Evolutionary conservation across 2,888 invertebrate species (phyloP), one percentile per base, ranked within the genome.

Genomic region (Notodonta dromedarius): DNA sequence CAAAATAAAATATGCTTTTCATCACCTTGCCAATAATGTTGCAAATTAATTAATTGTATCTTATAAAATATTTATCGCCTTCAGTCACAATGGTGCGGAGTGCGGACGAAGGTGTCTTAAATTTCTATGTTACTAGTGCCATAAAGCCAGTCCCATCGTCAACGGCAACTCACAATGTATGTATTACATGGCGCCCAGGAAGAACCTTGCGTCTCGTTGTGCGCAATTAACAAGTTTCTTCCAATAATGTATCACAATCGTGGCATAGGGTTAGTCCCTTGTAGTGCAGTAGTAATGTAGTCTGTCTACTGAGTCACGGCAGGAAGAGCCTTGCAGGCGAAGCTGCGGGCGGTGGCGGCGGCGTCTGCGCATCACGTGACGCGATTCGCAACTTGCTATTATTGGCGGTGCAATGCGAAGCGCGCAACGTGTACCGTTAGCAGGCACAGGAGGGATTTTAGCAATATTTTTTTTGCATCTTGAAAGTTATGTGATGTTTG

Each of bases 301-400:
- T 56, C 53, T 24, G 51, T 56, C 50, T 63, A 68, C 62, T 77
- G 76, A 76, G 50, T 79, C 78, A 79, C 67, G 56, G 11, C 67
- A 74, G 74, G 74, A 74, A 74, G 77, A 76, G 77, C 84, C 85
- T 83, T 83, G 82, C 73, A 58, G 68, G 59, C 58, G 63, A 63
- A 61, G 63, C 76, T 71, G 66, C 70, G 68, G 74, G 56, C 35
- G 42, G 9, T 58, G 69, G 67, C 69, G 75, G 69, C 71, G 71
- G 60, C 70, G 72, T 71, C 72, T 67, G 67, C 71, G 71, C 73
- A 67, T 63, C 70, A 63, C 63, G 55, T 53, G 63, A 66, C 66
- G 64, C 63, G 58, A 70, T 73, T 65, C 63, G 72, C 69, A 69
- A 66, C 61, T 67, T 62, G 65, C 74, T 78, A 74, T 79, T 76